Evolutionary conservation across 2,888 invertebrate genomes (phyloP), one percentile per base, ranked within the genome.

Genomic region (Dendrolimus houi): DNA sequence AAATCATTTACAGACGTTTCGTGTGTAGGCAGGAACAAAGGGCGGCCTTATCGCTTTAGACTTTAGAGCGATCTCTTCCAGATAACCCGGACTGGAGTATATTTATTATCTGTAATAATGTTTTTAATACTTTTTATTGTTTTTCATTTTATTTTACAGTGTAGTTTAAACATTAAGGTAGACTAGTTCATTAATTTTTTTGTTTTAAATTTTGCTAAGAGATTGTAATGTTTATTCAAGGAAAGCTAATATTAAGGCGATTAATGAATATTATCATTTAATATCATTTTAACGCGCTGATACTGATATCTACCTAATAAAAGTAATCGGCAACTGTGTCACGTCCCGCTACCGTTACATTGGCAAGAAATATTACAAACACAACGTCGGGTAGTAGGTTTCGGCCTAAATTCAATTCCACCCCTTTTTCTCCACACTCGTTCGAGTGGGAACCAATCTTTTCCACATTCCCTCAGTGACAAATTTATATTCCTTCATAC

Each of bases 391-490:
- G 74, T 78, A 84, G 81, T 81, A 75, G 79, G 83, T 82, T 81
- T 78, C 78, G 80, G 84, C 86, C 86, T 85, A 86, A 87, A 87
- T 87, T 86, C 85, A 85, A 87, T 88, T 87, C 81, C 84, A 83
- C 85, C 85, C 85, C 81, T 82, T 83, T 29, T 83, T 75, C 81
- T 78, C 79, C 74, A 76, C 74, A 67, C 77, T 79, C 82, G 77
- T 76, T 79, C 81, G 77, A 77, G 79, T 80, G 81, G 76, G 84
- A 88, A 87, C 83, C 87, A 87, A 88, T 87, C 86, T 87, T 85
- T 87, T 86, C 86, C 86, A 87, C 87, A 86, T 87, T 87, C 85
- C 83, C 85, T 83, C 77, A 86, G 79, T 85, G 86, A 87, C 85
- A 85, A 88, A 87, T 87, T 86, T 89, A 88, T 87, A 85, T 84